Base-by-base conservation (phyloP, 1,140 invertebrate species). In the Pentalonia nigronervosa region DNA sequence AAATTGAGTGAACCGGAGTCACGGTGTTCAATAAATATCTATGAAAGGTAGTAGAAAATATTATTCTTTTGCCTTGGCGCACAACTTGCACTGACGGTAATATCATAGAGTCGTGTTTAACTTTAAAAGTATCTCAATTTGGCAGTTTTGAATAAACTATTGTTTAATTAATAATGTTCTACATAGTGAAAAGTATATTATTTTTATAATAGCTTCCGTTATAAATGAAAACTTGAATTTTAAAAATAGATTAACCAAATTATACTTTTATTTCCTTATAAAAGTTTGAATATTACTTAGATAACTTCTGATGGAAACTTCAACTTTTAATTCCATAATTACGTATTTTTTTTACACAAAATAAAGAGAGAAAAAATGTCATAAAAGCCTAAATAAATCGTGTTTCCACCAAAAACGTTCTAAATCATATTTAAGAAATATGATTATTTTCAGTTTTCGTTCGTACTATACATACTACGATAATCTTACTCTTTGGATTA, bases 221-320 rank as follows among this genome's bases (percentile, higher is more conserved):
- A 30, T 86, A 45, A 45, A 84, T 84, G 7, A 84, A 84, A 84
- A 84, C 20, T 41, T 84, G 9, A 23, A 45, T 86, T 86, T 86
- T 86, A 86, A 86, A 86, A 86, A 86, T 23, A 48, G 84, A 87
- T 48, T 87, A 87, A 87, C 45, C 45, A 47, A 48, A 87, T 87
- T 48, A 48, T 48, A n/a, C 25, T n/a, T 30, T 30, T 48, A 87
- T 87, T 48, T 48, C 48, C 4, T 45, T 87, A 87, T n/a, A 87
- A 87, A 87, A 87, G 84, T 87, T 87, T 87, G 25, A 87, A 86
- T 30, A 30, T 86, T n/a, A 48, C 45, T 47, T 48, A 48, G 30
- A 87, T 48, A 87, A 48, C 30, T 86, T 45, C 83, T 45, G 41
- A 86, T 41, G 11, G 36, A 86, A 87, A 48, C 25, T 48, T n/a